Evolutionary conservation across 2,888 invertebrate genomes (phyloP).

Genomic region (Alloscopus bannaensis): DNA sequence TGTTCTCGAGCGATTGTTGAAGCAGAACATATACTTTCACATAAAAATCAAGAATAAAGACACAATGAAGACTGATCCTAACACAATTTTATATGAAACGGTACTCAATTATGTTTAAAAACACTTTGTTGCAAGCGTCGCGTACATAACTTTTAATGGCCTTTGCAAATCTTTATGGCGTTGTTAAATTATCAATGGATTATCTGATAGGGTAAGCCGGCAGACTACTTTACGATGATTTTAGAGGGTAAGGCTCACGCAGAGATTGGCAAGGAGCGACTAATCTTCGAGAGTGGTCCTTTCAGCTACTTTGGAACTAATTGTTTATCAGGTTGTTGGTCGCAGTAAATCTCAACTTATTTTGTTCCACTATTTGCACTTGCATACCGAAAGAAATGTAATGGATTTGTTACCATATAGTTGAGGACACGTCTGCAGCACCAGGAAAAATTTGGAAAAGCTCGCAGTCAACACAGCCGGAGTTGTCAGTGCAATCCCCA

Average conservation of each 20-base stretch:
- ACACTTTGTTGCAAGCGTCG: neutral
- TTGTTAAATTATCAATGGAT: neutral
- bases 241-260: constrained; percentile 97
- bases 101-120: too few relatives aligned
- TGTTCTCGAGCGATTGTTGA: constrained; percentile 77
- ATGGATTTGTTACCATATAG: too few relatives aligned
- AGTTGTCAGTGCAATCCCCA: neutral
- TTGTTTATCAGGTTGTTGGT: constrained; percentile 78
- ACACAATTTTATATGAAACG: constrained; percentile 82
- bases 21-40: constrained; percentile 16
- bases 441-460: constrained; percentile 6
- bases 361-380: neutral
- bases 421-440: constrained; percentile 76
- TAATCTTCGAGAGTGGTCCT: constrained; percentile 96
- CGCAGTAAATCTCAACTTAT: neutral
- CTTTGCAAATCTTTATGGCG: neutral
- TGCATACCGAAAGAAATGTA: neutral
- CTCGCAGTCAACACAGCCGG: neutral
- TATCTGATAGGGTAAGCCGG: constrained; percentile 76
- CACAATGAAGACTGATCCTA: neutral
- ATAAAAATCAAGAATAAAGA: constrained; percentile 80
- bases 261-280: constrained; percentile 92
- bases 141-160: constrained; percentile 69
- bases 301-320: constrained; percentile 97
- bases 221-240: constrained; percentile 96